Evolutionary conservation across 2,113 vertebrate species (phyloP).

Genomic region (Passer montanus): DNA sequence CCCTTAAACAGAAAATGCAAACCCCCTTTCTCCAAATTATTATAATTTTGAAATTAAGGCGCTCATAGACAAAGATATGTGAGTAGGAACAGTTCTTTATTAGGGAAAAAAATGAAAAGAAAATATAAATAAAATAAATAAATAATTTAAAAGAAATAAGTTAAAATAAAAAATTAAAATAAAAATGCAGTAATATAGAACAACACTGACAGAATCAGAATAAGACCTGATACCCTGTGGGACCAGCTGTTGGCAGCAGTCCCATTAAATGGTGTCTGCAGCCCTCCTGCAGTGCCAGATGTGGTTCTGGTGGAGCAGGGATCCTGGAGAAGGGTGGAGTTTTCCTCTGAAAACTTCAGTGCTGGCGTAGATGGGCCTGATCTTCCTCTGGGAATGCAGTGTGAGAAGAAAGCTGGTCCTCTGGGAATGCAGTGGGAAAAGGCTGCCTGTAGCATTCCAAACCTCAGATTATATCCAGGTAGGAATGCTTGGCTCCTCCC

Average conservation of each 20-base stretch:
- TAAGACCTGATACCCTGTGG: not conserved
- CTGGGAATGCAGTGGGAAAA: not conserved
- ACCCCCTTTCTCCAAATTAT: not conserved
- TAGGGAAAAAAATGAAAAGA: too few relatives aligned
- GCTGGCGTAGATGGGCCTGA: not conserved
- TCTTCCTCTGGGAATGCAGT: not conserved
- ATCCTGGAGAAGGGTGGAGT: not conserved
- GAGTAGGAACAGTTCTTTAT: not conserved
- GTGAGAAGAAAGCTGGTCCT: not conserved
- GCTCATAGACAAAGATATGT: not conserved
- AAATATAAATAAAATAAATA: too few relatives aligned
- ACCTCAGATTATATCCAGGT: not conserved
- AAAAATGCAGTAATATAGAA: not conserved
- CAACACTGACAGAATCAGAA: not conserved
- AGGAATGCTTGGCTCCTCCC: not conserved
- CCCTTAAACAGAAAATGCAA: not conserved
- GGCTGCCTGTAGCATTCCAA: not conserved
- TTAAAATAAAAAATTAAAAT: too few relatives aligned
- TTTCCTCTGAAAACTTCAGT: not conserved
- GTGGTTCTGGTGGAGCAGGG: not conserved
- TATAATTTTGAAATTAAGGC: not conserved
- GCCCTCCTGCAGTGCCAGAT: not conserved
- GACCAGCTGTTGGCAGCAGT: not conserved
- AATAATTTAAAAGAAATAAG: too few relatives aligned
- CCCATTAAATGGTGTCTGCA: not conserved